A percentile compares a stretch with the other conserved stretches of the same genome.
phyloP scores from a whole-genome alignment of 1,140 invertebrate genomes.

The Apis cerana region DNA sequence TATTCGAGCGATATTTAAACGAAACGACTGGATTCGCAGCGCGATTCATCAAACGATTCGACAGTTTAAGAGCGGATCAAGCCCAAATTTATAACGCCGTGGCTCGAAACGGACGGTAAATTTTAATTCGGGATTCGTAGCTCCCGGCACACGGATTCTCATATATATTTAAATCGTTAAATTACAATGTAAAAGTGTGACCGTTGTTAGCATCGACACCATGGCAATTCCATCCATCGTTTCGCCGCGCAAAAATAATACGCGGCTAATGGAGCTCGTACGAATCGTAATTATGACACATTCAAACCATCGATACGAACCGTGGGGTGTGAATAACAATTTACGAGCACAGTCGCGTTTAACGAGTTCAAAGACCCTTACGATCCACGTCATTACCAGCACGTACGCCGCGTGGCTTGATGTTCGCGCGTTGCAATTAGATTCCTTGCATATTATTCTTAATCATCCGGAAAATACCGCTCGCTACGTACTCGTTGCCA shows the following conservation, averaged over 20 bases:
- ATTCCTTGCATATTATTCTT: conserved; percentile 17
- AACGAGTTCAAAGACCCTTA: conserved; percentile 32
- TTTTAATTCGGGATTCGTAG: conserved; percentile 52
- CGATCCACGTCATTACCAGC: background rate
- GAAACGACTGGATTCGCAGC: conserved; percentile 13
- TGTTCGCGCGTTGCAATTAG: conserved; percentile 17
- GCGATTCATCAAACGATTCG: conserved; percentile 58
- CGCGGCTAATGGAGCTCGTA: conserved; percentile 14
- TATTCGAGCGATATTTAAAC: conserved; percentile 53
- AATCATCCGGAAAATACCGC: background rate
- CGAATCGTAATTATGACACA: conserved; percentile 45
- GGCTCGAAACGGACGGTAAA: conserved; percentile 60
- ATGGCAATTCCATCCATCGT: conserved; percentile 1
- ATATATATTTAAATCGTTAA: conserved; percentile 40
- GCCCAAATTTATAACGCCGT: conserved; percentile 61
- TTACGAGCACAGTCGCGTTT: conserved; percentile 28
- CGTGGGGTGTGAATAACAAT: conserved; percentile 40
- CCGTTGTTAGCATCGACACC: background rate
- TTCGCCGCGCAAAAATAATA: conserved; percentile 43
- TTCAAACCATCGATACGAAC: conserved; percentile 16
- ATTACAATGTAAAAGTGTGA: conserved; percentile 20
- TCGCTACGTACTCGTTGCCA: background rate
- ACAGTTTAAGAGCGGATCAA: conserved; percentile 66
- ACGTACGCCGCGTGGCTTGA: background rate
- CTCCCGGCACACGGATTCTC: background rate